A percentile compares a stretch with the other conserved stretches of the same genome.
Conservation (phyloP, 2,888 invertebrate genomes). For the Sinodicranocentrus sp. region DNA sequence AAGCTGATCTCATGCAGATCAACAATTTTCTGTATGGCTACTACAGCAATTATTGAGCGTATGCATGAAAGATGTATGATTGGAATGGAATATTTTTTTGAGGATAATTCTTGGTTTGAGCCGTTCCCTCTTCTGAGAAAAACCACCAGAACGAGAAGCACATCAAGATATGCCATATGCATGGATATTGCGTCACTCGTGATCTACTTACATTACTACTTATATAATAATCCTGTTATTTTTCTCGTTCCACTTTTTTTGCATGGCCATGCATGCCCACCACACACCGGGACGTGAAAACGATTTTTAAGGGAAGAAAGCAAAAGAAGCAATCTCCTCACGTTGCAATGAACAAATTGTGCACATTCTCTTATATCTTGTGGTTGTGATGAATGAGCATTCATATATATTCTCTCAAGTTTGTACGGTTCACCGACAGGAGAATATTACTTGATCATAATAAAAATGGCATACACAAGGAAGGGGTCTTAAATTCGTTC, state of each 20-base stretch:
- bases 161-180: background rate
- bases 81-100: conserved; percentile 58
- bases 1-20: conserved; percentile 49
- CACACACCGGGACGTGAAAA: conserved; percentile 28
- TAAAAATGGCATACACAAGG: conserved; percentile 27
- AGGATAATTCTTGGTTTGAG: conserved; percentile 57
- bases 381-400: conserved; percentile 23
- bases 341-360: too few species aligned
- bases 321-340: background rate
- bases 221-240: conserved; percentile 68
- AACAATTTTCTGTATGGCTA: conserved; percentile 34
- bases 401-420: background rate
- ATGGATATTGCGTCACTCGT: conserved; percentile 51
- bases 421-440: conserved; percentile 1
- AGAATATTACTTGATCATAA: conserved; percentile 5
- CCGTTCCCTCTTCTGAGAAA: conserved; percentile 67
- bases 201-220: conserved; percentile 53
- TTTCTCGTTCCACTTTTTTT: conserved; percentile 61
- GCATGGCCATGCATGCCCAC: conserved; percentile 14
- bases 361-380: conserved; percentile 16
- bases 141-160: conserved; percentile 32
- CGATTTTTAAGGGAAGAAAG: conserved; percentile 27
- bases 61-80: conserved; percentile 43
- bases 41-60: conserved; percentile 40
- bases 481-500: background rate